Conservation (phyloP, 2,797 vertebrate species). For the Sphenopsis melanotis region DNA sequence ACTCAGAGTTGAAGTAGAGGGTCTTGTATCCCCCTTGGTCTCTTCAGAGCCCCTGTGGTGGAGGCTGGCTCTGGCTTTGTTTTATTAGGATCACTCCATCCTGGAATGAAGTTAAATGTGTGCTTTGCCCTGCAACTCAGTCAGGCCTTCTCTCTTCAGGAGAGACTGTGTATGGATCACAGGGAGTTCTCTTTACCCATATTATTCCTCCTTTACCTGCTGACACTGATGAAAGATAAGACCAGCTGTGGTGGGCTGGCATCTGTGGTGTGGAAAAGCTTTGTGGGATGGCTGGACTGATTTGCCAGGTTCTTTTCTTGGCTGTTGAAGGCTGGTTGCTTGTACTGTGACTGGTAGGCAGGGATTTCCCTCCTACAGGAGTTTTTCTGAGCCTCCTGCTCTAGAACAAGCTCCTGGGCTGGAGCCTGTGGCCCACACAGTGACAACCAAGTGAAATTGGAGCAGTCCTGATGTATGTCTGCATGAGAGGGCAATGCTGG, state of each 20-base stretch:
- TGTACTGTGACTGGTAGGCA: background rate
- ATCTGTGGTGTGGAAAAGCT: background rate
- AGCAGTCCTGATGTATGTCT: background rate
- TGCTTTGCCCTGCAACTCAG: background rate
- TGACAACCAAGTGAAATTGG: background rate
- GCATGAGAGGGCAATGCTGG: background rate
- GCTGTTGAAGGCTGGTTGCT: background rate
- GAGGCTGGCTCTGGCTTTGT: background rate
- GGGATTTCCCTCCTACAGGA: background rate
- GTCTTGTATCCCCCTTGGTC: background rate
- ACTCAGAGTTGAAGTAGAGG: background rate
- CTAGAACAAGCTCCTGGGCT: background rate
- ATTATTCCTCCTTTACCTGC: background rate
- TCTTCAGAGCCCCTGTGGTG: background rate
- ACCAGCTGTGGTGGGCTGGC: conserved; percentile 12
- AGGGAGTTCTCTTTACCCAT: background rate
- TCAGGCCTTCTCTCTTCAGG: background rate
- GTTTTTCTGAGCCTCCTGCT: background rate
- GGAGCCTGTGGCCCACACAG: background rate
- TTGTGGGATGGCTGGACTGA: background rate
- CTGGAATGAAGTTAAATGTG: background rate
- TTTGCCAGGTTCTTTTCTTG: background rate
- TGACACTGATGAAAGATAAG: background rate
- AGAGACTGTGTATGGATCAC: background rate
- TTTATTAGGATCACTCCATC: background rate